A percentile compares a stretch with the other conserved stretches of the same genome.
phyloP scores from a whole-genome alignment of 2,797 vertebrate species.

The Helicolenus hilgendorfi region DNA sequence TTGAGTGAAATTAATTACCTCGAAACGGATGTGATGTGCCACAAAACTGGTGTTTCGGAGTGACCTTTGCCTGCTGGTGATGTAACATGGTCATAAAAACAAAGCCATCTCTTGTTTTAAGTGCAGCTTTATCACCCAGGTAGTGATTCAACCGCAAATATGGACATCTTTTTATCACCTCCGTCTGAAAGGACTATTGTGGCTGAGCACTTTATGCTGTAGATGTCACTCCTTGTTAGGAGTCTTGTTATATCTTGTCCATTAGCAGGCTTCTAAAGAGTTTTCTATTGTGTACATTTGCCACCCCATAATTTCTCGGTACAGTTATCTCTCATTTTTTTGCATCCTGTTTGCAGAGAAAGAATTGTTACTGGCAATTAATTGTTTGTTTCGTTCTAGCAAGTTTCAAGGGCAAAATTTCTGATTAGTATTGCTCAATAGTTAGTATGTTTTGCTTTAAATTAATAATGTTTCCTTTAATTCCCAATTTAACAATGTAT shows the following conservation, averaged over 20 bases:
- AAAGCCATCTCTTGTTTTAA: slow-evolving; percentile 42
- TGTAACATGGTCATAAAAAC: slow-evolving; percentile 57
- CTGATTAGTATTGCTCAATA: neutral
- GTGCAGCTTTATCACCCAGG: slow-evolving; percentile 44
- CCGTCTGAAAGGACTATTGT: slow-evolving; percentile 23
- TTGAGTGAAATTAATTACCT: slow-evolving; percentile 54
- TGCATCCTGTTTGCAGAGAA: neutral
- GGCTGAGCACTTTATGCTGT: slow-evolving; percentile 8
- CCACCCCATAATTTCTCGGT: neutral
- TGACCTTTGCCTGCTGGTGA: slow-evolving; percentile 65
- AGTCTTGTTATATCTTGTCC: neutral
- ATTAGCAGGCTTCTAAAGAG: neutral
- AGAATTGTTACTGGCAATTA: neutral
- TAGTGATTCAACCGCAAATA: slow-evolving; percentile 38
- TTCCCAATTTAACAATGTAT: neutral
- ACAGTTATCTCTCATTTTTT: neutral
- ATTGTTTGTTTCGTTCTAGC: neutral
- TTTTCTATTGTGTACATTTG: neutral
- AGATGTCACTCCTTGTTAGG: slow-evolving; percentile 2
- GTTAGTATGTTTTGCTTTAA: neutral
- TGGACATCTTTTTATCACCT: slow-evolving; percentile 42
- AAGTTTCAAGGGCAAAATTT: neutral
- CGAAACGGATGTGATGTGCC: slow-evolving; percentile 50
- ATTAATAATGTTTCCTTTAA: slow-evolving; percentile 2
- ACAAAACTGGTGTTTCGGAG: slow-evolving; percentile 54